Conservation (phyloP, 2,113 vertebrate species). For the Bungarus multicinctus region DNA sequence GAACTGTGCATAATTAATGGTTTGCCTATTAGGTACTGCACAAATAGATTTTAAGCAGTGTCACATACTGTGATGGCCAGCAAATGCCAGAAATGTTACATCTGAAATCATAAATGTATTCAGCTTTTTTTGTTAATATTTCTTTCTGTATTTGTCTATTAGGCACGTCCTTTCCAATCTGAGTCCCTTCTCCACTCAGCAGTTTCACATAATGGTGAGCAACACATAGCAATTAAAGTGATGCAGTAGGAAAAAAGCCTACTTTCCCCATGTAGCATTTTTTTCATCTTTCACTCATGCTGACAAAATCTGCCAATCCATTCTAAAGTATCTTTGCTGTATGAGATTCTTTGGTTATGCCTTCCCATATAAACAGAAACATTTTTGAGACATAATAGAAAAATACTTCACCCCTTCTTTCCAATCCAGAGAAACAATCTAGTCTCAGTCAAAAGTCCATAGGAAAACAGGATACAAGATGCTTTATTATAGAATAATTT, state of each 20-base stretch:
- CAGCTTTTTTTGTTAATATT: neutral
- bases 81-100: neutral
- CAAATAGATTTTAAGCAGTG: neutral
- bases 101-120: neutral
- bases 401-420: neutral
- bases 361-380: neutral
- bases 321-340: neutral
- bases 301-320: constrained; percentile 13
- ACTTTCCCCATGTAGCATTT: neutral
- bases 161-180: neutral
- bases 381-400: neutral
- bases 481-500: constrained; percentile 2
- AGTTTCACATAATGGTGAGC: neutral
- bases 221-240: neutral
- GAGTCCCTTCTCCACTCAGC: neutral
- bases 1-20: neutral
- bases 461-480: neutral
- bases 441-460: neutral
- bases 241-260: neutral
- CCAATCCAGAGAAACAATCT: neutral
- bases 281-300: neutral
- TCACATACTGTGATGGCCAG: too few species aligned
- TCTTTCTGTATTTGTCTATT: neutral
- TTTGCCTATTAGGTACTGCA: neutral
- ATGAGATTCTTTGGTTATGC: neutral